Evolutionary conservation across 1,140 invertebrate species (phyloP).

Genomic region (Solenopsis invicta): DNA sequence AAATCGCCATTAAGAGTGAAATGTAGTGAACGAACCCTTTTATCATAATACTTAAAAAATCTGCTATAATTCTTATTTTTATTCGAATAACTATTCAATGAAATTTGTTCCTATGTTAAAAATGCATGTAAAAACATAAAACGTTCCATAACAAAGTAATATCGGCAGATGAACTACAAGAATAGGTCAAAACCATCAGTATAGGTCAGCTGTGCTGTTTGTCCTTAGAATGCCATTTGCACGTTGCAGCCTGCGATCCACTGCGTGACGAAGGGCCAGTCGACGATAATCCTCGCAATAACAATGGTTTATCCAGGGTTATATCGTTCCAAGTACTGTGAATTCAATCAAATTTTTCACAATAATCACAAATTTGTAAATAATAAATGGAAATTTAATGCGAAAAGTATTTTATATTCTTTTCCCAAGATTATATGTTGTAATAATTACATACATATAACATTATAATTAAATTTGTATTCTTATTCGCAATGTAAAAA

Average conservation of each 20-base stretch:
- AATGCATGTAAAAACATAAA: slow-evolving; percentile 55
- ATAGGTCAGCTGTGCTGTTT: slow-evolving; percentile 86
- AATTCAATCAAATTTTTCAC: neutral
- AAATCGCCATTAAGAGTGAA: no score
- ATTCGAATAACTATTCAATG: no score
- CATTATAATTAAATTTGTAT: neutral
- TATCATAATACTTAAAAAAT: no score
- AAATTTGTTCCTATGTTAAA: neutral
- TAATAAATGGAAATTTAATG: neutral
- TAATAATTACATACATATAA: neutral
- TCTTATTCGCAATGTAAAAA: neutral
- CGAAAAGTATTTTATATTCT: no score
- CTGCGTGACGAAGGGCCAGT: slow-evolving; percentile 21
- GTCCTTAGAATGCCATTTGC: slow-evolving; percentile 78
- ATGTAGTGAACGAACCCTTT: no score
- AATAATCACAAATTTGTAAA: neutral
- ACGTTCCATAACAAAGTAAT: slow-evolving; percentile 66
- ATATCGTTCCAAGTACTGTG: slow-evolving; percentile 37
- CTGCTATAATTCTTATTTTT: no score
- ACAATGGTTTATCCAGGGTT: neutral
- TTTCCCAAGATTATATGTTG: neutral
- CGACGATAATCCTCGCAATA: slow-evolving; percentile 22
- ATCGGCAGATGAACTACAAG: slow-evolving; percentile 86
- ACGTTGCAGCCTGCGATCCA: slow-evolving; percentile 70
- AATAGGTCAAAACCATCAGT: slow-evolving; percentile 84